Conservation (phyloP, 2,888 invertebrate species). For the Aphidius colemani region DNA sequence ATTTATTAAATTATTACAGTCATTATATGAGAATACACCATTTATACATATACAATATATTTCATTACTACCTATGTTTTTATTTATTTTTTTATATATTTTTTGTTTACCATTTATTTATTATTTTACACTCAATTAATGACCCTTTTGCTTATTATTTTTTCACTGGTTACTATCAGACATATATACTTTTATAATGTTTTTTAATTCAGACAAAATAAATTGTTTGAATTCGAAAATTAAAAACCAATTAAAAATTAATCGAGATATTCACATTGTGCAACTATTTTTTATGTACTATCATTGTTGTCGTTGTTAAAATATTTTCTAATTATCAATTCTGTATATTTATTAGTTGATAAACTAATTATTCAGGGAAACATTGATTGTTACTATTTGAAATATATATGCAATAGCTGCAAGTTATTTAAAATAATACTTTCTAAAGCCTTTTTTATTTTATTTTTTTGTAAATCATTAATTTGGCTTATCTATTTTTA, state of each 20-base stretch:
- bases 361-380: conserved; percentile 23
- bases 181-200: conserved; percentile 12
- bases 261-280: background rate
- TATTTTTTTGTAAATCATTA: conserved; percentile 17
- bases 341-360: conserved; percentile 7
- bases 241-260: background rate
- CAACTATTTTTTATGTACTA: conserved; percentile 30
- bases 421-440: conserved; percentile 30
- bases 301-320: conserved; percentile 35
- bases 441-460: conserved; percentile 26
- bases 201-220: conserved; percentile 28
- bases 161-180: background rate
- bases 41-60: conserved; percentile 52
- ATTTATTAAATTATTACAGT: conserved; percentile 55
- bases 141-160: conserved; percentile 26
- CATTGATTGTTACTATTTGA: conserved; percentile 22
- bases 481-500: conserved; percentile 7
- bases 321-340: conserved; percentile 29
- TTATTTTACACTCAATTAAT: conserved; percentile 22
- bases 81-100: conserved; percentile 35
- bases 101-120: conserved; percentile 21
- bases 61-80: conserved; percentile 38
- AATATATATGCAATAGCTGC: conserved; percentile 25
- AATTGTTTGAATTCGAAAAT: conserved; percentile 1
- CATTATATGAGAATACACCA: conserved; percentile 53